Conservation (phyloP, 2,888 invertebrate genomes). For the Allolobophora icterica region DNA sequence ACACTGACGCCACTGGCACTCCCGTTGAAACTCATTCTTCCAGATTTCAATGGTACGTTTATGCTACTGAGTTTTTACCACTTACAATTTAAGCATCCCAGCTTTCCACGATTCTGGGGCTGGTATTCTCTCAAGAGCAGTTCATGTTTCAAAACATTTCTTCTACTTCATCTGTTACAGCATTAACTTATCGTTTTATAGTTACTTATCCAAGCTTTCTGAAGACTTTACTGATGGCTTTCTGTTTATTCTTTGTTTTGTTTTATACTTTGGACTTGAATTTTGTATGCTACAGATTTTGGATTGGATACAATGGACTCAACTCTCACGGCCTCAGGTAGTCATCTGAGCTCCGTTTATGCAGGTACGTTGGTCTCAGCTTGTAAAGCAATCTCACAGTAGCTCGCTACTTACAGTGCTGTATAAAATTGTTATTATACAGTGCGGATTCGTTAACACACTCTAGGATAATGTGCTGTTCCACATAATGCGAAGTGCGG, state of each 20-base stretch:
- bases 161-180: neutral
- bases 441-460: no score
- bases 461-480: no score
- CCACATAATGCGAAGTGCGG: no score
- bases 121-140: neutral
- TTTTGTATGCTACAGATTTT: slow-evolving; percentile 9
- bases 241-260: neutral
- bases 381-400: neutral
- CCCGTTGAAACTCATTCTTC: slow-evolving; percentile 86
- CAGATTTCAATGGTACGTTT: slow-evolving; percentile 69
- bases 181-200: neutral
- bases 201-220: neutral
- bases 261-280: neutral
- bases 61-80: neutral
- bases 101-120: neutral
- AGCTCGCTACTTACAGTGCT: neutral
- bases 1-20: slow-evolving; percentile 93
- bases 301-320: neutral
- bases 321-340: neutral
- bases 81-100: neutral
- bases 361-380: neutral
- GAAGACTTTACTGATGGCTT: neutral
- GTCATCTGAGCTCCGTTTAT: slow-evolving; percentile 3
- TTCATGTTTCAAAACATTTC: neutral
- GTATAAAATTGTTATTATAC: neutral